These are phyloP conservation scores for Camponotus fellah DNA, from an alignment of 2,888 invertebrate genomes.

Conservation along the genomic window DNA sequence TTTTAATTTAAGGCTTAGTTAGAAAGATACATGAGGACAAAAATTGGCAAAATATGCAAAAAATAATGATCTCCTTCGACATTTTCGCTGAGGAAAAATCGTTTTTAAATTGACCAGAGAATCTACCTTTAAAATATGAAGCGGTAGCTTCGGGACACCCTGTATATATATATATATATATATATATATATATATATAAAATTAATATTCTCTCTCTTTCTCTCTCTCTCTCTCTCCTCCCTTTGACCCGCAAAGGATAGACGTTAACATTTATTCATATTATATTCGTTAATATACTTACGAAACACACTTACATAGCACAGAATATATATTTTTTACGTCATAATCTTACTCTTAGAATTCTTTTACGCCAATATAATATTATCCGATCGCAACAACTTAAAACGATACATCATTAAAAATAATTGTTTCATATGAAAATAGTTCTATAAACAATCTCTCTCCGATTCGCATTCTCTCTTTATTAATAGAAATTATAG, in stretches of 20 bases:
- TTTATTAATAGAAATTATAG: constrained; percentile 18
- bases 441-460: constrained; percentile 31
- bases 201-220: constrained; percentile 34
- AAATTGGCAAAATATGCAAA: no score
- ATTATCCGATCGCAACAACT: constrained; percentile 8
- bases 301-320: neutral
- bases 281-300: neutral
- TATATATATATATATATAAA: constrained; percentile 52
- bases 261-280: constrained; percentile 37
- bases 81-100: no score
- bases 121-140: no score
- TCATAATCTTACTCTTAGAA: constrained; percentile 1
- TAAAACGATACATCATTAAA: constrained; percentile 19
- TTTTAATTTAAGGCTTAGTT: no score
- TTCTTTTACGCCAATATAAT: constrained; percentile 8
- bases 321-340: constrained; percentile 22
- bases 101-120: no score
- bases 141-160: no score
- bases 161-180: neutral
- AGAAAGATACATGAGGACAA: no score
- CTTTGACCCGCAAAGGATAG: constrained; percentile 73
- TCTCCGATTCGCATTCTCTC: neutral
- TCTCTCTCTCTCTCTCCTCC: constrained; percentile 57
- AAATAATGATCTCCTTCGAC: no score
- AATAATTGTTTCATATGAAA: constrained; percentile 41